These are phyloP conservation scores for Caiman crocodilus DNA, from an alignment of 2,797 vertebrate species.

Conservation along the genomic window DNA sequence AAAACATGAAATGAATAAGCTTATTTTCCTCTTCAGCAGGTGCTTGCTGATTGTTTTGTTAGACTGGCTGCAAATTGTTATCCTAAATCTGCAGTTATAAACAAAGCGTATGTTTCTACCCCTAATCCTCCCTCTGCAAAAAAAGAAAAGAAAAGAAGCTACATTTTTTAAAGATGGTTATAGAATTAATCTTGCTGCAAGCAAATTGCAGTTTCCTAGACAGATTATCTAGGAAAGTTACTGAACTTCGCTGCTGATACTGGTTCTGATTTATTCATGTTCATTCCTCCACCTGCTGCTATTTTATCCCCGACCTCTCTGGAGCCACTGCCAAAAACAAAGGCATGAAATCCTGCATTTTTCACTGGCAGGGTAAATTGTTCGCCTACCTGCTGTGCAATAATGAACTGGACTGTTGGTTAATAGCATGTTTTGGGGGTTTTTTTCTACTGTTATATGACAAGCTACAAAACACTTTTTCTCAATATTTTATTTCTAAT, in stretches of 20 bases:
- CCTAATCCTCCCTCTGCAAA: too few species aligned
- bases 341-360: neutral
- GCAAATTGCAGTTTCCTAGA: neutral
- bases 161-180: neutral
- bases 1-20: neutral
- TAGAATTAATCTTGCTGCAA: slow-evolving; percentile 21
- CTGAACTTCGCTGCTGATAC: neutral
- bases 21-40: neutral
- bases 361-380: neutral
- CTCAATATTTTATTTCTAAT: neutral
- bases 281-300: slow-evolving; percentile 31
- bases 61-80: neutral
- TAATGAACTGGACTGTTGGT: neutral
- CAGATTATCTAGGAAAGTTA: slow-evolving; percentile 7
- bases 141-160: neutral
- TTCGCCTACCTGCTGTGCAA: neutral
- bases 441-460: neutral
- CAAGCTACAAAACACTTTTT: neutral
- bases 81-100: neutral
- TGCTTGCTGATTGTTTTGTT: neutral
- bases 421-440: neutral
- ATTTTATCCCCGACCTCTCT: neutral
- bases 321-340: neutral
- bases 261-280: slow-evolving; percentile 51
- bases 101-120: neutral